Evolutionary conservation across 2,888 invertebrate species (phyloP).

Genomic region (Cremastinae sp.): DNA sequence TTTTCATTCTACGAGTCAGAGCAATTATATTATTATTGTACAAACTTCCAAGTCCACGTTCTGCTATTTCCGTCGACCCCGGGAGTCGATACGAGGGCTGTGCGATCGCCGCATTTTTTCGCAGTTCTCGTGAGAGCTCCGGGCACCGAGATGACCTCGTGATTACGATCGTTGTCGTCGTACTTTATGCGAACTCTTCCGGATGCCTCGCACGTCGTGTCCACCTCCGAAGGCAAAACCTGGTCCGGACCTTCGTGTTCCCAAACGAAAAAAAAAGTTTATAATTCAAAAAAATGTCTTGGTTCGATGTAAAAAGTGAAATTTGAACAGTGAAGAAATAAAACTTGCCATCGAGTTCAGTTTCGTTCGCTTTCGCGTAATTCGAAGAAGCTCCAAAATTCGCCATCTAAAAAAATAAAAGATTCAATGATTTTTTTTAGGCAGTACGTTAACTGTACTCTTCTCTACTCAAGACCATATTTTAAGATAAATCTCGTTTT

Average conservation of each 20-base stretch:
- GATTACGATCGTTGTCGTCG: constrained; percentile 76
- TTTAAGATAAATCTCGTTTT: too few species aligned
- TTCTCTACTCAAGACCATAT: too few species aligned
- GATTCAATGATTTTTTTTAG: not conserved
- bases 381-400: constrained; percentile 42
- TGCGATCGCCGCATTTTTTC: constrained; percentile 84
- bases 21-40: constrained; percentile 49
- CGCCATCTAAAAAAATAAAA: constrained; percentile 59
- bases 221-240: constrained; percentile 84
- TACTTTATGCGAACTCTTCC: constrained; percentile 86
- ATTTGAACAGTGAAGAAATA: not conserved
- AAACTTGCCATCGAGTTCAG: constrained; percentile 73
- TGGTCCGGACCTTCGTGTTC: constrained; percentile 87
- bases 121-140: constrained; percentile 85
- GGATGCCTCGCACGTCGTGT: constrained; percentile 82
- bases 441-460: not conserved
- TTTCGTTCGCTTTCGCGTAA: constrained; percentile 68
- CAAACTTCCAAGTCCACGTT: constrained; percentile 87
- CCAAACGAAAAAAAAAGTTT: not conserved
- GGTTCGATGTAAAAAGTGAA: not conserved
- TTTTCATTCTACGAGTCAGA: not conserved
- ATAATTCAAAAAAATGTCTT: too few species aligned
- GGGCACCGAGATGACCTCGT: constrained; percentile 87
- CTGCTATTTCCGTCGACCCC: constrained; percentile 84
- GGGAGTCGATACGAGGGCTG: constrained; percentile 86